These are phyloP conservation scores for Neoniphon sammara DNA, from an alignment of 2,797 vertebrate genomes.

Conservation along the genomic window DNA sequence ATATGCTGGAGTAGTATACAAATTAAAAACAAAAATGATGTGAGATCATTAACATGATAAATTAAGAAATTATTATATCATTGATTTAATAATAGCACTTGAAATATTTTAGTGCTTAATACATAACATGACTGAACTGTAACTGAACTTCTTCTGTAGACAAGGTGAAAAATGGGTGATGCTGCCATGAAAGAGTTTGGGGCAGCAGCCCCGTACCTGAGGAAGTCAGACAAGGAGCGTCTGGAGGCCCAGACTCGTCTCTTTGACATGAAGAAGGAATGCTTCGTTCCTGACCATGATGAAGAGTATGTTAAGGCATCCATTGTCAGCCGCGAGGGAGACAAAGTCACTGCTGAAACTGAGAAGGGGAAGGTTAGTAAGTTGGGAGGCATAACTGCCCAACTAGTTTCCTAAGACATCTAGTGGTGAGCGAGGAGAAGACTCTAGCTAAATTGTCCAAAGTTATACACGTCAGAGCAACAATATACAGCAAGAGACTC, in stretches of 20 bases:
- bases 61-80: neutral
- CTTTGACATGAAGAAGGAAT: conserved; percentile 92
- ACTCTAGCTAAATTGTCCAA: neutral
- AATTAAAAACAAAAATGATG: neutral
- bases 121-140: neutral
- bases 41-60: neutral
- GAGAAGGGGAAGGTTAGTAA: conserved; percentile 87
- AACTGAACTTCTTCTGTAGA: conserved; percentile 18
- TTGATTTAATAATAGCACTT: too few species aligned
- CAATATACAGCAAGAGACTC: neutral
- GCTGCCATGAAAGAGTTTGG: conserved; percentile 87
- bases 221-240: conserved; percentile 89
- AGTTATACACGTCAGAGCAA: neutral
- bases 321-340: conserved; percentile 84
- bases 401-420: conserved; percentile 17
- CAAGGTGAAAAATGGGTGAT: conserved; percentile 80
- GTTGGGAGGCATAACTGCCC: neutral
- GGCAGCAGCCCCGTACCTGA: conserved; percentile 84
- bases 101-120: neutral
- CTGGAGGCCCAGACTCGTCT: conserved; percentile 88
- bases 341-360: conserved; percentile 86
- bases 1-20: neutral
- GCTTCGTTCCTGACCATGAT: conserved; percentile 88
- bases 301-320: conserved; percentile 87
- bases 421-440: neutral